Conservation (phyloP, 2,113 vertebrate species). For the Chaetodon trifascialis region DNA sequence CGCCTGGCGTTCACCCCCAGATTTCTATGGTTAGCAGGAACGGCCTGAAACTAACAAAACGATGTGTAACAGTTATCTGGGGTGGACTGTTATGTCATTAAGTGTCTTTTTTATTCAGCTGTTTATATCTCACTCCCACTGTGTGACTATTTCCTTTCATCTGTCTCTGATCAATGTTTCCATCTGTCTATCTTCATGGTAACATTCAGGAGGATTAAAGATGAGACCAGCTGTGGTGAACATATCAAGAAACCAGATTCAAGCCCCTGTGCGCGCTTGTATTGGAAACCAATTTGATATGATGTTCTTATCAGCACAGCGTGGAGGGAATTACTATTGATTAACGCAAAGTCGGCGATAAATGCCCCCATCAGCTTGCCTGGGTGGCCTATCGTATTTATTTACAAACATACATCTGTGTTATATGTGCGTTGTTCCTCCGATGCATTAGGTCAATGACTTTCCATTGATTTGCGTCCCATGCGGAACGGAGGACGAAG, state of each 20-base stretch:
- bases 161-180: conserved; percentile 7
- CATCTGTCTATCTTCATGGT: neutral
- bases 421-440: conserved; percentile 49
- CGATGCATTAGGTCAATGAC: conserved; percentile 71
- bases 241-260: conserved; percentile 11
- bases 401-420: conserved; percentile 49
- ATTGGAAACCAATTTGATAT: conserved; percentile 55
- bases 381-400: conserved; percentile 49
- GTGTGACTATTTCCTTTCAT: neutral
- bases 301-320: conserved; percentile 54
- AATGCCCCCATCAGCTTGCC: conserved; percentile 38
- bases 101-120: neutral
- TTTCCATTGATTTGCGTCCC: conserved; percentile 74
- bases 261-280: neutral
- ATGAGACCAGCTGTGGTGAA: conserved; percentile 6
- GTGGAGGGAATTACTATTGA: conserved; percentile 67
- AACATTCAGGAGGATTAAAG: neutral
- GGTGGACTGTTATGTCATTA: neutral
- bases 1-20: neutral
- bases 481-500: conserved; percentile 42
- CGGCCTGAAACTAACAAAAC: neutral
- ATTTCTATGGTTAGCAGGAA: neutral
- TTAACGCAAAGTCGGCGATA: conserved; percentile 42
- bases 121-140: neutral
- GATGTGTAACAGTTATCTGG: neutral